Evolutionary conservation across 2,113 vertebrate species (phyloP), one percentile per base, ranked within the genome.

Genomic region (Nibea coibor): DNA sequence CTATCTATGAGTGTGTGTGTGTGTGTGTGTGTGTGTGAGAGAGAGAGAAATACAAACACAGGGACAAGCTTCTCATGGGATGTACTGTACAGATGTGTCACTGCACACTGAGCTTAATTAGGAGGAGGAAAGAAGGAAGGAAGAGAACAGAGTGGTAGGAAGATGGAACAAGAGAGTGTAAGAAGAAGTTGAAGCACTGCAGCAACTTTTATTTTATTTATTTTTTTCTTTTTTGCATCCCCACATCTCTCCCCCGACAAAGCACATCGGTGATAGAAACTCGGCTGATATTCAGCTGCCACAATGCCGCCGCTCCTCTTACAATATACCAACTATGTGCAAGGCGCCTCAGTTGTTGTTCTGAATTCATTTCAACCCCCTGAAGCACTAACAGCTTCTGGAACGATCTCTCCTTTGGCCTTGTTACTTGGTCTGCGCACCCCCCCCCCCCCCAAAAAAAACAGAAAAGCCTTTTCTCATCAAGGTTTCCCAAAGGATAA

Each of bases 91-190:
- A 84, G 62, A 87, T 78, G 75, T 76, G 87, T 91, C 86, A 68
- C 72, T 82, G 72, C 81, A 84, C 72, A 87, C 50, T 78, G 87
- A 78, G 87, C 68, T 83, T 90, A 90, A 92, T 87, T 81, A 91
- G 74, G 66, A 64, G 16, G 54, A 76, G 72, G 69, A 71, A 8
- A 43, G 35, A 53, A 14, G 1, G 42, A 14, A 39, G 20, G 63
- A 19, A n/a, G 50, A 70, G 17, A 63, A 57, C 9, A 62, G 63
- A 71, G 53, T 0, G 22, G 48, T 8, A 48, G 43, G 31, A 56
- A 19, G 70, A 70, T 12, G 51, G 51, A 74, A 24, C 14, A 17
- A 45, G 51, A 54, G 51, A 4, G 10, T 28, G 20, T 53, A n/a
- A n/a, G 71, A 31, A 31, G 57, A 28, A 31, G 57, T 39, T 19